Evolutionary conservation across 2,888 invertebrate species (phyloP), one percentile per base, ranked within the genome.

Genomic region (Luperina nickerlii): DNA sequence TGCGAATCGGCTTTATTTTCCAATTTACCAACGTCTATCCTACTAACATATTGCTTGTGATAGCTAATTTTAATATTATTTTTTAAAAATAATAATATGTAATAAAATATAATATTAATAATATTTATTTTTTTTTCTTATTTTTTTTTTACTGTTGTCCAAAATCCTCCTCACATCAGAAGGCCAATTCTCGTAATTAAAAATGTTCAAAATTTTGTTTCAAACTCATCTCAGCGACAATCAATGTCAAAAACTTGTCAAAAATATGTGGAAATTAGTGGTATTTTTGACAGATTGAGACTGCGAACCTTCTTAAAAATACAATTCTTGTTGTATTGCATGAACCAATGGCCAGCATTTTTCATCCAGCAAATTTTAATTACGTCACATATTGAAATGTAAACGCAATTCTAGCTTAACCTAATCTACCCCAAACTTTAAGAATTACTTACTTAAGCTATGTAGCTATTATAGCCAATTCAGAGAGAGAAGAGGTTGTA

Each of bases 391-490:
- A 57, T 38, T 11, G 13, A 27, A 62, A 42, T 18, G 4, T 57
- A 62, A 62, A 63, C 7, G 3, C 32, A 20, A 9, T 24, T 18
- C 2, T 27, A 72, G 0, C 0, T 38, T 38, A n/a, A 20, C 27
- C 27, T 2, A 24, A 32, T 54, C 7, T 15, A 45, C 18, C n/a
- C 27, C 0, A 54, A 65, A 76, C 48, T 69, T 63, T 20, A 8
- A 48, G 2, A 71, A 72, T 57, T 68, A 63, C 60, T 18, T 27
- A 38, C 24, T 32, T 9, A 48, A 65, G 9, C 20, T 57, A 38
- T 27, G 8, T 57, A 57, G 15, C 75, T 75, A 48, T 73, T 83
- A 65, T 71, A 45, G 48, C 54, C 38, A 70, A 71, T 72, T 45
- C 32, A 54, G 38, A 7, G 38, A 38, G 6, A 38, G 38, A 6